These are phyloP conservation scores for Lydus trimaculatus DNA, from an alignment of 2,888 invertebrate genomes.

Conservation along the genomic window DNA sequence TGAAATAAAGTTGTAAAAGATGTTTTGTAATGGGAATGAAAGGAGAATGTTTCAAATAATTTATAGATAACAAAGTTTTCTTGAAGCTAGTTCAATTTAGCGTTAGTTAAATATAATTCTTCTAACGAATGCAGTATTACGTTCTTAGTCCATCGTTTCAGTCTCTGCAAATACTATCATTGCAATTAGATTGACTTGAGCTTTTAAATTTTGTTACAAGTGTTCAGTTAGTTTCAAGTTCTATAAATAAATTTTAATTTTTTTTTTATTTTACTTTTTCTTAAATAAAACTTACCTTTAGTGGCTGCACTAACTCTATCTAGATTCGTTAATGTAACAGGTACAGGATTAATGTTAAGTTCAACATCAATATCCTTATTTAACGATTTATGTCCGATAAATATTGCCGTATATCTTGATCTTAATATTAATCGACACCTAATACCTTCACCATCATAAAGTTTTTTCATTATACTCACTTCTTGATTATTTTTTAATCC, in stretches of 20 bases:
- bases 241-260: background rate
- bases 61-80: background rate
- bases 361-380: constrained; percentile 51
- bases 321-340: constrained; percentile 59
- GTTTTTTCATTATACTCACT: constrained; percentile 52
- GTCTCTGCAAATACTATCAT: background rate
- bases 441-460: constrained; percentile 56
- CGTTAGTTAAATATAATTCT: background rate
- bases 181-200: background rate
- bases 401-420: constrained; percentile 57
- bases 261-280: too few relatives aligned
- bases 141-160: constrained; percentile 2
- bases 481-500: constrained; percentile 48
- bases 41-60: background rate
- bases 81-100: background rate
- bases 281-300: constrained; percentile 57
- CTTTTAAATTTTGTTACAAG: background rate
- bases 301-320: constrained; percentile 59
- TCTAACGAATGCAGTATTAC: background rate
- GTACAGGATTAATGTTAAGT: constrained; percentile 56
- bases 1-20: background rate
- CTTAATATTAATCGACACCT: constrained; percentile 56
- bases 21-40: background rate
- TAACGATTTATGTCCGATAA: constrained; percentile 52
- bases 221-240: background rate